These are phyloP conservation scores for Xenopus petersii DNA, from an alignment of 2,797 vertebrate genomes.

Conservation along the genomic window DNA sequence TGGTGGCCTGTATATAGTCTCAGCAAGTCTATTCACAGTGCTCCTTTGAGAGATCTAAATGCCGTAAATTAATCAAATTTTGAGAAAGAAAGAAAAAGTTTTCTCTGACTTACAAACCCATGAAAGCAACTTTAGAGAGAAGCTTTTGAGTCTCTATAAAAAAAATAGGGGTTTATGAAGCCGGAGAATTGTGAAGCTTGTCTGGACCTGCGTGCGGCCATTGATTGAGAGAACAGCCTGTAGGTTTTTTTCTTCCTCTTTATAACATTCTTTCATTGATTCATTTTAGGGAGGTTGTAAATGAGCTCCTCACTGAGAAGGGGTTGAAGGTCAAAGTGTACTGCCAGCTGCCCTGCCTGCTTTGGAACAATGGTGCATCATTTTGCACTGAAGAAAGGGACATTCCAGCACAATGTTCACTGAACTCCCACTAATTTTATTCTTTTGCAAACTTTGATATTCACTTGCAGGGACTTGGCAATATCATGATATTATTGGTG, in stretches of 20 bases:
- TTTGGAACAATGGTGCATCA: conserved; percentile 65
- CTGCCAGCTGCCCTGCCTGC: conserved; percentile 82
- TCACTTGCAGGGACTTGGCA: conserved; percentile 55
- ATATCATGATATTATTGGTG: neutral
- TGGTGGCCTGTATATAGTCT: conserved; percentile 81
- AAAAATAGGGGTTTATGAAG: conserved; percentile 71
- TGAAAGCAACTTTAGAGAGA: conserved; percentile 72
- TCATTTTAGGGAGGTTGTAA: conserved; percentile 66
- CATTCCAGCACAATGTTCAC: conserved; percentile 56
- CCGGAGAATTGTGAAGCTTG: conserved; percentile 62
- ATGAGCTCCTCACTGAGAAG: conserved; percentile 68
- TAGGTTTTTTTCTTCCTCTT: conserved; percentile 73
- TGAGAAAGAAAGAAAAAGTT: conserved; percentile 65
- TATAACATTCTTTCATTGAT: conserved; percentile 72
- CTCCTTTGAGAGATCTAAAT: conserved; percentile 74
- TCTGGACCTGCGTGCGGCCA: conserved; percentile 63
- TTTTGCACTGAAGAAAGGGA: conserved; percentile 62
- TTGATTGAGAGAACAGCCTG: conserved; percentile 75
- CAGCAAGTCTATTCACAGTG: conserved; percentile 82
- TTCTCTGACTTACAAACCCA: conserved; percentile 67
- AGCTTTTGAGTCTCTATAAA: conserved; percentile 73
- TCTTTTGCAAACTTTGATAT: conserved; percentile 51
- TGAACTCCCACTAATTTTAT: conserved; percentile 56
- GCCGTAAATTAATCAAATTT: conserved; percentile 91
- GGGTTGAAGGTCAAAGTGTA: conserved; percentile 76